Evolutionary conservation across 2,888 invertebrate species (phyloP), one percentile per base, ranked within the genome.

Genomic region (Drosophila sordidula): DNA sequence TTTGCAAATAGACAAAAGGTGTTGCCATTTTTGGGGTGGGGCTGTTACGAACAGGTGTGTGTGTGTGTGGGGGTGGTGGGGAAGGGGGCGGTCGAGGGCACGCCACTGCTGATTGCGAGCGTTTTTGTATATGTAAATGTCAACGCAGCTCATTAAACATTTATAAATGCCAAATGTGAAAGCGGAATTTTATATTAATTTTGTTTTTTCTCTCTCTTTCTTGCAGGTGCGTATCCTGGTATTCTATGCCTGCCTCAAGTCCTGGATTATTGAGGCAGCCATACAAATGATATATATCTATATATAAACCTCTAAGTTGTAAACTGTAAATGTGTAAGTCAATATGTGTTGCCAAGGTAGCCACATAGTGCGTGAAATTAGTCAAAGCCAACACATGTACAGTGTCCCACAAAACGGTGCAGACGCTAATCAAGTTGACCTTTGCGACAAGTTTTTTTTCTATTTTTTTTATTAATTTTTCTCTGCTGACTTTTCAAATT

Each of bases 191-290:
- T 39, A 18, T 55, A 36, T 49, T 72, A 59, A 41, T 58, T 50
- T 45, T 46, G 39, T 41, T 46, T 41, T 25, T 61, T 54, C 25
- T 61, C 45, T 51, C 18, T 38, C 62, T 39, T 57, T 42, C 11
- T 87, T 82, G 16, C 67, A 87, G 86, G 89, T 87, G 80, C 61
- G 87, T 87, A 85, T 80, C 38, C 69, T 62, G 57, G 63, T 54
- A 45, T 44, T 63, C 73, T 56, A 70, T 87, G 86, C 68, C 87
- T 86, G 86, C 89, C 86, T 86, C 86, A 86, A 86, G 89, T 87
- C 86, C 86, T 89, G 86, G 86, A 86, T 89, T 86, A 86, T 86
- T 86, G 86, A 89, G 86, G 82, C 87, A 80, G 87, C 67, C 80
- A 78, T 72, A 50, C 46, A 56, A 42, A 16, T 32, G 11, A 36